Conservation (phyloP, 1,140 invertebrate species). For the Papilio machaon region DNA sequence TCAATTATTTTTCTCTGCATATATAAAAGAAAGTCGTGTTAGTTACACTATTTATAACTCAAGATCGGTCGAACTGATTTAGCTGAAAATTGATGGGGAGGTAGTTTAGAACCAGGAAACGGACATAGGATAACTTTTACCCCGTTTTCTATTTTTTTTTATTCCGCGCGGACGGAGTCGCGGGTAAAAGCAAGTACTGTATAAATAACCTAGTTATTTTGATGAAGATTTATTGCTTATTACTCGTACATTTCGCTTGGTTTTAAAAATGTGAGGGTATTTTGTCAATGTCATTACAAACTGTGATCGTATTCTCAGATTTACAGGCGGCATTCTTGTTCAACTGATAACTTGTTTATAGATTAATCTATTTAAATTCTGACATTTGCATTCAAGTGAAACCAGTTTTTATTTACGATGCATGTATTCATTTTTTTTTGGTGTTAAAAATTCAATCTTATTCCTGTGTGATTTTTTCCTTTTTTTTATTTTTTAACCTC, state of each 20-base stretch:
- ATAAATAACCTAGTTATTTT: background rate
- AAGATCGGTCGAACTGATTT: too few species aligned
- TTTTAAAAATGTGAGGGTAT: constrained; percentile 1
- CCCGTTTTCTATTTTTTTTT: too few species aligned
- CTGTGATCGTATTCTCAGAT: constrained; percentile 3
- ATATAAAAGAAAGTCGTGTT: too few species aligned
- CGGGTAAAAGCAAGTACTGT: too few species aligned
- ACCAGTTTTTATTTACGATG: constrained; percentile 17
- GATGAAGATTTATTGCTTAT: background rate
- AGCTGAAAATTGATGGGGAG: too few species aligned
- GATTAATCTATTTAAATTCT: constrained; percentile 35
- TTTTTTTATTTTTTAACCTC: too few species aligned
- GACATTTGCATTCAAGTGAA: constrained; percentile 20
- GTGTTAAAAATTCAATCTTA: background rate
- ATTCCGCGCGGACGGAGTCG: too few species aligned
- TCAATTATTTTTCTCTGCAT: too few species aligned
- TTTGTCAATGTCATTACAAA: constrained; percentile 3
- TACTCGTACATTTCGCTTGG: background rate
- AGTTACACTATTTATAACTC: too few species aligned
- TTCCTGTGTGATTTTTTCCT: background rate
- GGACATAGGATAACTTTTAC: too few species aligned
- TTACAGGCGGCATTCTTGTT: background rate
- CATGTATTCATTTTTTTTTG: background rate
- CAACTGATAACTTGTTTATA: constrained; percentile 3
- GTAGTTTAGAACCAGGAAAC: too few species aligned